Evolutionary conservation across 2,113 vertebrate genomes (phyloP), one percentile per base, ranked within the genome.

Genomic region (Forbesichthys agassizii): DNA sequence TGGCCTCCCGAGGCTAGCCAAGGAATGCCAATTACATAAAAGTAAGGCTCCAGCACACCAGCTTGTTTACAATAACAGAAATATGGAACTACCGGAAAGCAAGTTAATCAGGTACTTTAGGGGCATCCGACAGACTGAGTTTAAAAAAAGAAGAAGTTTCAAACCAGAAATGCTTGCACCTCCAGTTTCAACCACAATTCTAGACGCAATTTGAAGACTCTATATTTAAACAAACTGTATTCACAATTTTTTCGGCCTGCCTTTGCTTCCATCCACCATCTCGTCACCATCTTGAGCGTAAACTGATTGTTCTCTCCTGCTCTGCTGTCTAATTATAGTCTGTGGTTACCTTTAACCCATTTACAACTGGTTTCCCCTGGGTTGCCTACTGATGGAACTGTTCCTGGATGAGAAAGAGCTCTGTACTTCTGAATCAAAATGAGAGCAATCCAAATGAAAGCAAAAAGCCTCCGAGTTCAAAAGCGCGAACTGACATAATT

Each of bases 231-330:
- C 27, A 27, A 2, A 27, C 2, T 27, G 27, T 6, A 42, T 6
- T 75, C 0, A 0, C 61, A 64, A 27, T 56, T 56, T 71, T 59
- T 64, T 72, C 46, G 75, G 12, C 11, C 55, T 73, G 11, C n/a
- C 62, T 77, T 79, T 70, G 51, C 52, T 85, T 84, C 84, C 20
- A 85, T 83, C 75, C 77, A 27, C 14, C 52, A 46, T 69, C 53
- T 65, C 63, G 27, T 84, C 72, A 55, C 1, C 47, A 20, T 6
- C 20, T 52, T 54, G n/a, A 64, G 18, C 65, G n/a, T 18, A 42
- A 58, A 75, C 61, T 33, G 58, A 71, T 63, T 46, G 61, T n/a
- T 66, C 68, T 68, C 61, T 69, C 27, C 54, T 68, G 7, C 56
- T 75, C 61, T 49, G 60, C 42, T 20, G 48, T 73, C 61, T 81